Base-by-base conservation (phyloP, 2,113 vertebrate species). In the Pedetes capensis region DNA sequence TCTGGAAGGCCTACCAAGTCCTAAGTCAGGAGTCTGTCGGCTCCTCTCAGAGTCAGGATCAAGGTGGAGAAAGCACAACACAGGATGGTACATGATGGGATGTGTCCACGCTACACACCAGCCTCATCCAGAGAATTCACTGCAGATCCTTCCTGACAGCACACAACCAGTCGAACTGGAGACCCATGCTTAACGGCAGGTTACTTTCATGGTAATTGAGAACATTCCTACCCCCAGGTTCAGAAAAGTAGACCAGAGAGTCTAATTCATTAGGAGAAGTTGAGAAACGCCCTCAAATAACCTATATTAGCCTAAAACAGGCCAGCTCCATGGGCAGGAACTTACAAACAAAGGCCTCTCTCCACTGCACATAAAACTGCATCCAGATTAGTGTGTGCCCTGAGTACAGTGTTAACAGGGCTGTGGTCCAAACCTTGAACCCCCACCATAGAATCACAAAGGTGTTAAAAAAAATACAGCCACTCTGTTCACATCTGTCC, bases 1-100 rank as follows among this genome's bases (percentile, higher is more conserved):
- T 63, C 64, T 57, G 23, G 37, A 66, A 83, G 27, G 72, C 55
- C 55, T 37, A 12, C 0, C 29, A 51, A 23, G 57, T 13, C 81
- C 85, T 57, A 34, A 72, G 66, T n/a, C n/a, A n/a, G n/a, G n/a
- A n/a, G 84, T 71, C 29, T 78, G 91, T 51, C 96, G 0, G 93
- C 78, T 75, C 68, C 89, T 94, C 85, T 76, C 22, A 2, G 57
- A 49, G 76, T 53, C 76, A 69, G 66, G 83, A 37, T 55, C 47
- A 47, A 53, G 57, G 68, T 82, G 93, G 64, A 75, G 68, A 92
- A 66, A 66, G 64, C 11, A n/a, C 10, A 55, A 39, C 13, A 8
- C 32, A 39, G 22, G 25, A 29, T 25, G 71, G 63, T 3, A 18
- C 68, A 32, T 23, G 63, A 78, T 1, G 7, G 49, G 74, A 59